Evolutionary conservation across 1,140 invertebrate genomes (phyloP).

Genomic region (Pseudomyrmex pallidus): DNA sequence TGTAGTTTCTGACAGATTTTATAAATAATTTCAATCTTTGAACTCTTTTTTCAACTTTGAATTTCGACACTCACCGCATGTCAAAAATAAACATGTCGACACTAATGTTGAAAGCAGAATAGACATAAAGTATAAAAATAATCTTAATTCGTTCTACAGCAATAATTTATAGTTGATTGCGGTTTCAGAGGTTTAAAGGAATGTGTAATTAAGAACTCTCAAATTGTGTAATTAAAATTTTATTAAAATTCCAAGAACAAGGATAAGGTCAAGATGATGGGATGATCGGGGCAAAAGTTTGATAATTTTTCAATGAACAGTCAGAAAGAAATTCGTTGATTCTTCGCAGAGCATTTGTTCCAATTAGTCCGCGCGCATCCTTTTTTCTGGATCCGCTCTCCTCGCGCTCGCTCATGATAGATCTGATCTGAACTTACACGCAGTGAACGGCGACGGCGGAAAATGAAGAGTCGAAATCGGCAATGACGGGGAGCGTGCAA

Average conservation of each 20-base stretch:
- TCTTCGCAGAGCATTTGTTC: neutral
- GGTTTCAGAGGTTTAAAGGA: neutral
- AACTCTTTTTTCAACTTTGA: too few species aligned
- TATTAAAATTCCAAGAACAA: constrained; percentile 79
- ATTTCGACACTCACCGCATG: too few species aligned
- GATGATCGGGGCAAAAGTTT: constrained; percentile 62
- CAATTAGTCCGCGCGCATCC: neutral
- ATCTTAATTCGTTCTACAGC: too few species aligned
- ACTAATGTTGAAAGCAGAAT: too few species aligned
- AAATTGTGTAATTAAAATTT: constrained; percentile 80
- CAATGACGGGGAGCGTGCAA: neutral
- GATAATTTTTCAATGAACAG: constrained; percentile 57
- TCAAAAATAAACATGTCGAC: too few species aligned
- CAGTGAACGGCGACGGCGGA: constrained; percentile 1
- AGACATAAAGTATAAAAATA: too few species aligned
- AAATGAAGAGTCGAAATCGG: neutral
- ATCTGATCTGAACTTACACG: constrained; percentile 7
- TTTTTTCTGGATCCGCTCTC: neutral
- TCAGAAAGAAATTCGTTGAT: constrained; percentile 19
- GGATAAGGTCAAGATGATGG: constrained; percentile 65
- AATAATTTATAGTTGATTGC: neutral
- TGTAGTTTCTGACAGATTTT: too few species aligned
- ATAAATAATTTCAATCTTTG: too few species aligned
- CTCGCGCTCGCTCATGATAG: neutral
- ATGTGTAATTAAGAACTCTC: constrained; percentile 2